Conservation (phyloP, 2,113 vertebrate genomes). For the Dipodomys spectabilis region DNA sequence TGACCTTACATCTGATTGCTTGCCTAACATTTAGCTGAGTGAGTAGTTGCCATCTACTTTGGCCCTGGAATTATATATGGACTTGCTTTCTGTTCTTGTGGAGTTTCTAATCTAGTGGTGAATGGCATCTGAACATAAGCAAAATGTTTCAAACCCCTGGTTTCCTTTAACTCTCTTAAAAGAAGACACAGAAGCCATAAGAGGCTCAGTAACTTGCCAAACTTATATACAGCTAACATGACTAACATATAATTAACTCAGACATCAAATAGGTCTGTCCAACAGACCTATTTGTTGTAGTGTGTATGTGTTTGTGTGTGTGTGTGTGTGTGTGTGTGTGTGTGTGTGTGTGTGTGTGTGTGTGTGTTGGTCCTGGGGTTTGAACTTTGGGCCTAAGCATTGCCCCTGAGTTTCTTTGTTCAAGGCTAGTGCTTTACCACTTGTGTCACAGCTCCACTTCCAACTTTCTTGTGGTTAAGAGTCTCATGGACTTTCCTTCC, state of each 20-base stretch:
- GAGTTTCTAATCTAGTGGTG: conserved; percentile 13
- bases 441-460: too few relatives aligned
- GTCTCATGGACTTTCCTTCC: too few relatives aligned
- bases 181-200: not conserved
- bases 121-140: not conserved
- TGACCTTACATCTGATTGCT: not conserved
- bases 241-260: not conserved
- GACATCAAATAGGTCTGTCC: not conserved
- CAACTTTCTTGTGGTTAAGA: too few relatives aligned
- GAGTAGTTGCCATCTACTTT: not conserved
- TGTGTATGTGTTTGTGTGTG: too few relatives aligned
- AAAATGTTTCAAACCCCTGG: not conserved
- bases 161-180: conserved; percentile 16
- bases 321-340: too few relatives aligned
- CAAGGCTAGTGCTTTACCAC: too few relatives aligned
- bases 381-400: too few relatives aligned
- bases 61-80: not conserved
- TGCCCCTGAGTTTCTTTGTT: too few relatives aligned
- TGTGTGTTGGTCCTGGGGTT: too few relatives aligned
- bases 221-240: not conserved
- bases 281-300: not conserved
- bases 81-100: not conserved
- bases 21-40: not conserved
- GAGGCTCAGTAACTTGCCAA: not conserved
- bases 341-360: too few relatives aligned